These are phyloP conservation scores for Nomada ferruginata DNA, from an alignment of 2,888 invertebrate species.

Conservation along the genomic window DNA sequence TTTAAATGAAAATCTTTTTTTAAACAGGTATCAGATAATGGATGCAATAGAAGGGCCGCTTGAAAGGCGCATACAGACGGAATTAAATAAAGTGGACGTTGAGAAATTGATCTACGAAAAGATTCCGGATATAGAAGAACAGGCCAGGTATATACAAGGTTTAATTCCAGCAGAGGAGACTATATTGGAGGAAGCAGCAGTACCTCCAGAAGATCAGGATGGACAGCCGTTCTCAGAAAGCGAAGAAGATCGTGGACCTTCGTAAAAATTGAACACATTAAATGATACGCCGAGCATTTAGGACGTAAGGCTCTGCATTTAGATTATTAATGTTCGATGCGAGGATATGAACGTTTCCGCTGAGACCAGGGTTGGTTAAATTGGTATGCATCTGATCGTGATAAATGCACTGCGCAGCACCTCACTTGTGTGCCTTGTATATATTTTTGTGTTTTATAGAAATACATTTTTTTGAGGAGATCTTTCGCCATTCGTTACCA, in stretches of 20 bases:
- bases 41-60: slow-evolving; percentile 93
- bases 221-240: slow-evolving; percentile 81
- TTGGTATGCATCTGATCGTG: neutral
- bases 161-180: slow-evolving; percentile 74
- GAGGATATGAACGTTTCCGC: neutral
- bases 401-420: slow-evolving; percentile 9
- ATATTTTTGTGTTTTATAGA: slow-evolving; percentile 41
- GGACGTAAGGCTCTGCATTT: neutral
- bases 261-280: slow-evolving; percentile 42
- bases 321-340: slow-evolving; percentile 29
- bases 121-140: slow-evolving; percentile 88
- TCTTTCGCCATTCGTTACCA: neutral
- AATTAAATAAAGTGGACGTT: slow-evolving; percentile 90
- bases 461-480: slow-evolving; percentile 16
- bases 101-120: slow-evolving; percentile 90
- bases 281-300: neutral
- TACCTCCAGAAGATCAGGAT: slow-evolving; percentile 67
- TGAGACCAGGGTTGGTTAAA: neutral
- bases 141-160: slow-evolving; percentile 83
- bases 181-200: slow-evolving; percentile 69
- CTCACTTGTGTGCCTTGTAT: slow-evolving; percentile 28
- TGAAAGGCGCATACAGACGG: slow-evolving; percentile 89
- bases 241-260: slow-evolving; percentile 81
- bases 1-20: slow-evolving; percentile 9
- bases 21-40: slow-evolving; percentile 90